A percentile compares a stretch with the other conserved stretches of the same genome.
Conservation (phyloP, 1,140 invertebrate species). For the Kradibia gibbosae region DNA sequence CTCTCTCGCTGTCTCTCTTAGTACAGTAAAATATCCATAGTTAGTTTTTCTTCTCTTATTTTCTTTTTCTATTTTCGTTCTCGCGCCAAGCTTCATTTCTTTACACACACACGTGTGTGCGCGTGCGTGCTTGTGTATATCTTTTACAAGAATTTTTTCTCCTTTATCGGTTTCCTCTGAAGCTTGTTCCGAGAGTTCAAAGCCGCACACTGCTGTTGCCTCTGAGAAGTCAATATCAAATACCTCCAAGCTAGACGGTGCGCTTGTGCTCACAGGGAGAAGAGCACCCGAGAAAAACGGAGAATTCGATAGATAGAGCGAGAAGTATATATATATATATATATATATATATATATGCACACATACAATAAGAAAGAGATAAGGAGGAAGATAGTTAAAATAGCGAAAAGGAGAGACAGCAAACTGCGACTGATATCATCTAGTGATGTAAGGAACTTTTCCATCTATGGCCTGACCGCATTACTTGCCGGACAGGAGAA, state of each 20-base stretch:
- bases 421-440: constrained; percentile 27
- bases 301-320: constrained; percentile 43
- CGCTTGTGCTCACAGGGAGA: constrained; percentile 15
- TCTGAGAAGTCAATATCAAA: constrained; percentile 71
- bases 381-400: constrained; percentile 46
- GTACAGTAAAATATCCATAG: neutral
- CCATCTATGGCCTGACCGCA: constrained; percentile 15
- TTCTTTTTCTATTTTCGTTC: constrained; percentile 4
- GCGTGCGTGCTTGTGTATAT: constrained; percentile 40
- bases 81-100: constrained; percentile 33
- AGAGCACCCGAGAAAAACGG: constrained; percentile 54
- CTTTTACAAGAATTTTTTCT: constrained; percentile 43
- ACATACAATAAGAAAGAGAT: constrained; percentile 49
- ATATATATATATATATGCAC: no score
- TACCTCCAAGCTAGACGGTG: constrained; percentile 70
- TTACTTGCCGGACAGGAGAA: neutral
- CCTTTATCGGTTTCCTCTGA: constrained; percentile 20
- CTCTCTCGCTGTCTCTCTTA: neutral
- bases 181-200: constrained; percentile 62
- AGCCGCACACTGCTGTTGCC: constrained; percentile 57
- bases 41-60: constrained; percentile 8
- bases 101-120: no score
- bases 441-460: constrained; percentile 38
- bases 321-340: constrained; percentile 49
- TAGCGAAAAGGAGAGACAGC: constrained; percentile 53